A percentile compares a stretch with the other conserved stretches of the same genome.
Evolutionary conservation across 2,888 invertebrate genomes (phyloP).

Genomic region (Eristalis intricaria): DNA sequence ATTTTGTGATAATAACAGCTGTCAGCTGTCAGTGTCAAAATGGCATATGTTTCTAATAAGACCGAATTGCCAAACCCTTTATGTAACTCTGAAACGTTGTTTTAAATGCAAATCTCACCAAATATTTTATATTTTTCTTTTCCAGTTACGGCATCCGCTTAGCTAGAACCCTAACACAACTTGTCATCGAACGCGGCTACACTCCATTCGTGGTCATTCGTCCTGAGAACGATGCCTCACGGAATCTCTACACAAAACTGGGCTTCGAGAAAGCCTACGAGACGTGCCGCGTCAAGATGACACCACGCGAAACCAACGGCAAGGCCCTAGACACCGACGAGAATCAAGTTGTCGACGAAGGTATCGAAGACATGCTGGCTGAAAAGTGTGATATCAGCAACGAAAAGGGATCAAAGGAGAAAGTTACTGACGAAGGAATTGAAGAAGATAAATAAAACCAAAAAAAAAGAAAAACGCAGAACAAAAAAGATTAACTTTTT

Average conservation of each 20-base stretch:
- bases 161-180: constrained; percentile 86
- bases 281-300: constrained; percentile 90
- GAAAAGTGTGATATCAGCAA: constrained; percentile 81
- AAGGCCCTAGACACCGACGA: constrained; percentile 72
- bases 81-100: too few relatives aligned
- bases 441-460: constrained; percentile 79
- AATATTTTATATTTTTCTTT: neutral
- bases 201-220: constrained; percentile 93
- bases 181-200: constrained; percentile 88
- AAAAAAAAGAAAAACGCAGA: constrained; percentile 75
- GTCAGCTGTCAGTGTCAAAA: too few relatives aligned
- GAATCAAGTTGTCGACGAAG: constrained; percentile 79
- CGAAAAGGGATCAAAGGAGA: constrained; percentile 77
- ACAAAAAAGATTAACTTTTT: constrained; percentile 77
- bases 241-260: constrained; percentile 90
- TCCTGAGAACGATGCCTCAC: constrained; percentile 93
- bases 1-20: too few relatives aligned
- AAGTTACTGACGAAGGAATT: constrained; percentile 79
- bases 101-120: too few relatives aligned
- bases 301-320: constrained; percentile 81
- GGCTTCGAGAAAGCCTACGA: constrained; percentile 91
- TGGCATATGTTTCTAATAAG: too few relatives aligned
- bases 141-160: constrained; percentile 86
- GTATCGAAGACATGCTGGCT: constrained; percentile 81
- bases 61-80: neutral